Evolutionary conservation across 2,797 vertebrate species (phyloP).

Genomic region (Cottoperca gobio): DNA sequence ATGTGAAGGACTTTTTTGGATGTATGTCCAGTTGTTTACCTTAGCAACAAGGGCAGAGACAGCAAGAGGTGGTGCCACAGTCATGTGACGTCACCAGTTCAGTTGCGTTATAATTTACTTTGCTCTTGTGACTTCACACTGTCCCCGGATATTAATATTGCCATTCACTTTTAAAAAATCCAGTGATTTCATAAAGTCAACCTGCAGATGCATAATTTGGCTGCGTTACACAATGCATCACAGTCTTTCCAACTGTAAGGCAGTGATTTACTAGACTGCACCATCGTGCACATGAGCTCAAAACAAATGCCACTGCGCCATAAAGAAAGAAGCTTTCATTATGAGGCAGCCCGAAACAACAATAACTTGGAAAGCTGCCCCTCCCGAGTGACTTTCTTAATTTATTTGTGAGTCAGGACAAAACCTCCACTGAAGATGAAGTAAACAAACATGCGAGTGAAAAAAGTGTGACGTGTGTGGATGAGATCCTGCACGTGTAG

Average conservation of each 20-base stretch:
- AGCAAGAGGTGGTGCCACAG: not conserved
- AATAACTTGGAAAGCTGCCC: slow-evolving; percentile 13
- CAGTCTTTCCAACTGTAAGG: not conserved
- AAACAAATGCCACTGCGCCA: slow-evolving; percentile 20
- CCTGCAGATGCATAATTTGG: slow-evolving; percentile 1
- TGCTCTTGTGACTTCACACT: not conserved
- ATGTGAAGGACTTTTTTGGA: not conserved
- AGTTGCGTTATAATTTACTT: slow-evolving; percentile 4
- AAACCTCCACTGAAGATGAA: slow-evolving; percentile 13
- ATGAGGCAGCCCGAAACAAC: not conserved
- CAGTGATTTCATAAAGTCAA: not conserved
- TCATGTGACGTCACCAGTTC: slow-evolving; percentile 11
- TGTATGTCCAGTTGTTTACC: slow-evolving; percentile 22
- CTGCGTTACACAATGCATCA: not conserved
- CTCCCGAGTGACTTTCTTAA: slow-evolving; percentile 10
- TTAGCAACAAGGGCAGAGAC: slow-evolving; percentile 25
- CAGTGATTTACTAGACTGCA: slow-evolving; percentile 10
- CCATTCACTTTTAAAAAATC: not conserved
- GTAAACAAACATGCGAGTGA: not conserved
- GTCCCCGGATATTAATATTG: too few relatives aligned
- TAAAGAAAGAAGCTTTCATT: slow-evolving; percentile 10
- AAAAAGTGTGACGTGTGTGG: slow-evolving; percentile 27
- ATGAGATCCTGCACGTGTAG: not conserved
- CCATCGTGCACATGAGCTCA: not conserved
- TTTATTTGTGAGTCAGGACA: not conserved